Conservation (phyloP, 2,888 invertebrate genomes). For the Ectemnius cavifrons region DNA sequence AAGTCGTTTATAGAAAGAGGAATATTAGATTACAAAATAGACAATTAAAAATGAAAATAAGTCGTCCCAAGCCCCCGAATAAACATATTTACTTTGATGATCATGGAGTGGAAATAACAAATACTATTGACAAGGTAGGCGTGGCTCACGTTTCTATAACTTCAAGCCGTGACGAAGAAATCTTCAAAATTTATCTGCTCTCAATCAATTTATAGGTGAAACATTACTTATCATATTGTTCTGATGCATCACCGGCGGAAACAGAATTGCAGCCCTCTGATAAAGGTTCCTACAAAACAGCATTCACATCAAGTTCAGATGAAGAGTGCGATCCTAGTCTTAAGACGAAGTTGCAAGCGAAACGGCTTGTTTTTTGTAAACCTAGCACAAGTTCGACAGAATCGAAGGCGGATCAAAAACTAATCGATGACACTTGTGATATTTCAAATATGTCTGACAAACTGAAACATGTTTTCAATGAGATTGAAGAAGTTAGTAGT, state of each 20-base stretch:
- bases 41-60: constrained; percentile 78
- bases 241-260: constrained; percentile 58
- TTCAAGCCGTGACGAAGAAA: background rate
- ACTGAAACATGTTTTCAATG: constrained; percentile 56
- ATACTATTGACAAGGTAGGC: constrained; percentile 74
- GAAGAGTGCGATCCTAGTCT: constrained; percentile 71
- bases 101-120: constrained; percentile 81
- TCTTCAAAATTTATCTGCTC: constrained; percentile 4
- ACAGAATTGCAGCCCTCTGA: constrained; percentile 65
- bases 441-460: constrained; percentile 53
- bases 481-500: constrained; percentile 14
- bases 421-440: constrained; percentile 32
- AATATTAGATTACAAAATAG: constrained; percentile 81
- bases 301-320: constrained; percentile 74
- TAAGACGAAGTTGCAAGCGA: constrained; percentile 66
- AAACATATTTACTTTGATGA: constrained; percentile 85
- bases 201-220: constrained; percentile 61
- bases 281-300: constrained; percentile 71
- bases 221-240: constrained; percentile 66
- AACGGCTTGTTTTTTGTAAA: constrained; percentile 67
- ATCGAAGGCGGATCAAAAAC: constrained; percentile 57
- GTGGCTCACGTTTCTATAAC: background rate
- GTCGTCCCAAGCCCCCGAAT: constrained; percentile 78
- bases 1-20: constrained; percentile 83
- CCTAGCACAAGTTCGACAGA: constrained; percentile 67